Evolutionary conservation across 2,888 invertebrate species (phyloP), one percentile per base, ranked within the genome.

Genomic region (Baccha elongata): DNA sequence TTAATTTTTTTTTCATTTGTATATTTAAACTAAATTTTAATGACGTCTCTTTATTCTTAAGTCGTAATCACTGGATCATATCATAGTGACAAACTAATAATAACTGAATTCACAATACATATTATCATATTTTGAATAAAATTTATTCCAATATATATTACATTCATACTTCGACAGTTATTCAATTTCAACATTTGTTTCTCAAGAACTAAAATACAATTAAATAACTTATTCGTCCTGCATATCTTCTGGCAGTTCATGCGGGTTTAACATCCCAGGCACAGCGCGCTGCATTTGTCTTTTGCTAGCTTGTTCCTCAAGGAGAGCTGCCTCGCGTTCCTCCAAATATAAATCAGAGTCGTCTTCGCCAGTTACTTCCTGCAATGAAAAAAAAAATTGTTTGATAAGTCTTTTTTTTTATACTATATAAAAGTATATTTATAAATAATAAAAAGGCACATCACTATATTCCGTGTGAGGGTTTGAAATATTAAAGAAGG

Each of bases 311-410:
- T 99, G 98, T 53, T 99, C 99, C 88, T 94, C 92, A 86, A 95
- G 94, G 85, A 99, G 93, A 75, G 97, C 95, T 85, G 94, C 94
- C 91, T 99, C 96, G 87, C 99, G 94, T 91, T 99, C 99, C 90
- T 99, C 99, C 88, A 99, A 92, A 92, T 96, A 99, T 89, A 99
- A 92, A 92, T 99, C 99, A 81, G 97, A 95, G 91, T 99, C 98
- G 90, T 99, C 99, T 91, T 98, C 98, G 48, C 99, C 99, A 26
- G 98, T 98, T 91, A 97, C 98, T 92, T 99, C 99, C 99, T 99
- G 91, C 3, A 92, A 58, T 35, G 13, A 15, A 62, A 1, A 71
- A 10, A 44, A 15, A 55, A 32, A 46, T 11, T n/a, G n/a, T n/a
- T n/a, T n/a, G n/a, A n/a, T n/a, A n/a, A n/a, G n/a, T n/a, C n/a